A percentile compares a stretch with the other conserved stretches of the same genome.
phyloP scores from a whole-genome alignment of 2,113 vertebrate species.

The Pteruthius melanotis region DNA sequence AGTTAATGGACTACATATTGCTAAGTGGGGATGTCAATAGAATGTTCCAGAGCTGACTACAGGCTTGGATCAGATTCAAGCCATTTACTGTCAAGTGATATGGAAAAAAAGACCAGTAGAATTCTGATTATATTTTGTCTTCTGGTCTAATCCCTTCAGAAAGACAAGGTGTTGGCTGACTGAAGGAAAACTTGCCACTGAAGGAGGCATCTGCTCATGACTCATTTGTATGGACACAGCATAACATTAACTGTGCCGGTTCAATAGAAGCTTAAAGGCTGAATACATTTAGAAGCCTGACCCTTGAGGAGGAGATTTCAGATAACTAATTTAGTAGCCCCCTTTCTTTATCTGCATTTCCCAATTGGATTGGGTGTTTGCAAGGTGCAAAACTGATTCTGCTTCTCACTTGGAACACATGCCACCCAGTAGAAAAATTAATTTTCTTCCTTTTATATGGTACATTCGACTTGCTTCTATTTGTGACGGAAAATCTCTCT shows the following conservation, averaged over 20 bases:
- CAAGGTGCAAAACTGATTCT: background rate
- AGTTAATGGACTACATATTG: background rate
- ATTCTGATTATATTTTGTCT: background rate
- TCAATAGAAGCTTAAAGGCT: background rate
- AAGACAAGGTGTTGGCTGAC: background rate
- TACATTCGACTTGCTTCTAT: background rate
- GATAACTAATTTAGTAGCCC: background rate
- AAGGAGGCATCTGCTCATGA: background rate
- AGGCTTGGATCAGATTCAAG: background rate
- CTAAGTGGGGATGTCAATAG: background rate
- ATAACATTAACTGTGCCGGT: background rate
- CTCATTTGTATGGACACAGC: background rate
- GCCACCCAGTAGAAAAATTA: background rate
- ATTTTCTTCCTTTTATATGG: background rate
- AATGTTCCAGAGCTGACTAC: background rate
- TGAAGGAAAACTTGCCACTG: background rate
- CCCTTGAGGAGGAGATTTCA: background rate
- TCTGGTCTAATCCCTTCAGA: background rate
- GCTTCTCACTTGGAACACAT: background rate
- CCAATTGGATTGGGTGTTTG: background rate
- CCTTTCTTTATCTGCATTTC: background rate
- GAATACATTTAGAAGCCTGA: background rate
- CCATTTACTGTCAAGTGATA: background rate
- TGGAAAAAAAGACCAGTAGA: background rate
- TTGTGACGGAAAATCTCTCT: background rate